phyloP scores from a whole-genome alignment of 2,113 vertebrate genomes.

The Heterotilapia buettikoferi region DNA sequence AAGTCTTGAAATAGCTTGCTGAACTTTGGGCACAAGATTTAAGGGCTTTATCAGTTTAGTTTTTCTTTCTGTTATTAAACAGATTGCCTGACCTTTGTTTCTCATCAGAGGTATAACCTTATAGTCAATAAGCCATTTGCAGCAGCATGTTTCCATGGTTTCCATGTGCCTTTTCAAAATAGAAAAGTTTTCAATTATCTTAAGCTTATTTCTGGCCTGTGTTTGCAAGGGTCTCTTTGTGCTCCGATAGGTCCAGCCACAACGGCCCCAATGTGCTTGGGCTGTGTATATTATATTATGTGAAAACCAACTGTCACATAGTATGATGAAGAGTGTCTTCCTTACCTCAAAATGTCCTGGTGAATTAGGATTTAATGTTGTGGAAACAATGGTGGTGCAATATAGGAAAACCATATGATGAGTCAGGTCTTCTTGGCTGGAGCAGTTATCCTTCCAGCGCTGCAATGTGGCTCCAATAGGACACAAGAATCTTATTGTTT shows the following conservation, averaged over 20 bases:
- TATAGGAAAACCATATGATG: slow-evolving; percentile 54
- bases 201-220: not conserved
- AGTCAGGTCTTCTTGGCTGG: not conserved
- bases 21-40: not conserved
- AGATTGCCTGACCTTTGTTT: not conserved
- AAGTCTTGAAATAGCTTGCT: not conserved
- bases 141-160: not conserved
- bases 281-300: slow-evolving; percentile 1
- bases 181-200: slow-evolving; percentile 30
- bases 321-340: not conserved
- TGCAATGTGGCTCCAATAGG: not conserved
- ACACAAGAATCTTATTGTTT: not conserved
- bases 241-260: not conserved
- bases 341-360: slow-evolving; percentile 2
- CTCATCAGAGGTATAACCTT: not conserved
- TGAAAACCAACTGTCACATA: slow-evolving; percentile 10
- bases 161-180: slow-evolving; percentile 17
- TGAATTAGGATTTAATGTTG: slow-evolving; percentile 51
- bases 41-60: not conserved
- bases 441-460: not conserved
- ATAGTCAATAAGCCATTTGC: not conserved
- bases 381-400: slow-evolving; percentile 48
- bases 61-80: not conserved
- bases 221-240: slow-evolving; percentile 4
- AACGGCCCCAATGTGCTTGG: not conserved